phyloP scores from a whole-genome alignment of 2,113 vertebrate species.

The Aleadryas rufinucha region DNA sequence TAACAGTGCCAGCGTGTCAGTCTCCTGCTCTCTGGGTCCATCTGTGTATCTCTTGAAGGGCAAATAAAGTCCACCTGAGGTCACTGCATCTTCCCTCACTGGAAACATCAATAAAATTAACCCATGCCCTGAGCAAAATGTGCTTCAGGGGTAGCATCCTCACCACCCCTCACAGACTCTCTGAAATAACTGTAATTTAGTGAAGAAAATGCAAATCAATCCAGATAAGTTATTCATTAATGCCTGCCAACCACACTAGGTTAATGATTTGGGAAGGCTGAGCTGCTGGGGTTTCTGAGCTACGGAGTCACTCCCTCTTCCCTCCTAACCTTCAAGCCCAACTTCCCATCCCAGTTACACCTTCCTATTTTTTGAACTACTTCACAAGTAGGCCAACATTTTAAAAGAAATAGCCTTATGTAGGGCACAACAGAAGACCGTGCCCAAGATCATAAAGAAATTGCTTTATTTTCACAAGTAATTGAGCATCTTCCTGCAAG shows the following conservation, averaged over 20 bases:
- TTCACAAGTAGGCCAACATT: background rate
- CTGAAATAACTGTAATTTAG: background rate
- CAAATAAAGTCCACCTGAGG: background rate
- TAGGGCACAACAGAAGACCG: background rate
- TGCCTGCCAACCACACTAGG: background rate
- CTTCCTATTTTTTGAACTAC: background rate
- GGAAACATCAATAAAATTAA: background rate
- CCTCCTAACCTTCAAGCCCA: background rate
- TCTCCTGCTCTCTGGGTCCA: background rate
- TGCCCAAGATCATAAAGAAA: background rate
- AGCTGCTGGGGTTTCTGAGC: background rate
- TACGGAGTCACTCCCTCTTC: background rate
- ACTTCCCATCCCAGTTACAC: background rate
- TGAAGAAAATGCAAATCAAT: conserved; percentile 19
- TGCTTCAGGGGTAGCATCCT: background rate
- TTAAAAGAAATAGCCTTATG: background rate
- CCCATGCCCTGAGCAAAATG: background rate
- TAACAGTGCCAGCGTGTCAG: rapidly evolving
- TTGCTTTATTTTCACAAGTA: background rate
- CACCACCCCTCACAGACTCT: background rate
- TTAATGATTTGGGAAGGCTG: conserved; percentile 34
- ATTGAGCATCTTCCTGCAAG: background rate
- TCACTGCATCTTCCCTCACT: background rate
- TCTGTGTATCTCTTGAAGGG: background rate
- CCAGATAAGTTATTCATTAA: conserved; percentile 23